These are phyloP conservation scores for Amphibalanus amphitrite DNA, from an alignment of 1,140 invertebrate species.

Conservation along the genomic window DNA sequence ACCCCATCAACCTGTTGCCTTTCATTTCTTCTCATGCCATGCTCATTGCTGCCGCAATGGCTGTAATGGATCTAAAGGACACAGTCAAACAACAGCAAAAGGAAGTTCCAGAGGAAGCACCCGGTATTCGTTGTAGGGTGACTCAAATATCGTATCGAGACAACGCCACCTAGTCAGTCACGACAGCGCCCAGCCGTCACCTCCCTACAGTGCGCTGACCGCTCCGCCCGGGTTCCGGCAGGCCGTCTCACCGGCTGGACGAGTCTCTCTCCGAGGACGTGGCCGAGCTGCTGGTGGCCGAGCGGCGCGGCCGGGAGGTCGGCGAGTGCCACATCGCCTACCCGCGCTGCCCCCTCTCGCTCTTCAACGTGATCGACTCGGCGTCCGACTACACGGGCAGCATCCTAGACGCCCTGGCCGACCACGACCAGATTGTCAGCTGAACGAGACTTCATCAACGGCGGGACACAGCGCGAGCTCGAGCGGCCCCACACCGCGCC, in stretches of 20 bases:
- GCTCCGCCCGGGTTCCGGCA: not conserved
- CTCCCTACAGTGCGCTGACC: no score
- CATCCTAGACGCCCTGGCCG: not conserved
- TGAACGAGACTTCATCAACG: not conserved
- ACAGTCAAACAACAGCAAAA: no score
- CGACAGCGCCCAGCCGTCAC: no score
- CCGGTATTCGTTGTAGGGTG: no score
- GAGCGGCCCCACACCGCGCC: no score
- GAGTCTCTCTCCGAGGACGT: conserved; percentile 11
- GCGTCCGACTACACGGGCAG: not conserved
- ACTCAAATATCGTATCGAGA: no score
- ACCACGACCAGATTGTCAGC: not conserved
- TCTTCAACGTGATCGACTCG: conserved; percentile 12
- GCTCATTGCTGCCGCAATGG: no score
- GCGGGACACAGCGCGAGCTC: not conserved
- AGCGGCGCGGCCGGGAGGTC: conserved; percentile 16
- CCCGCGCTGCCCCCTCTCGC: conserved; percentile 17
- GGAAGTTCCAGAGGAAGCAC: no score
- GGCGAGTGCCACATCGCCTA: conserved; percentile 17
- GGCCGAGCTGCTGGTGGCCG: conserved; percentile 15
- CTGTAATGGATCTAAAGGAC: no score
- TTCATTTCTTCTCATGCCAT: no score
- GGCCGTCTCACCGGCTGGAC: not conserved
- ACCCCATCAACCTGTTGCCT: no score
- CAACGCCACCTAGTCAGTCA: no score